Evolutionary conservation across 30 jellyfish, hydroid and myxozoan species (phyloP).

Genomic region (Aurelia aurita complex sp. Pacific): DNA sequence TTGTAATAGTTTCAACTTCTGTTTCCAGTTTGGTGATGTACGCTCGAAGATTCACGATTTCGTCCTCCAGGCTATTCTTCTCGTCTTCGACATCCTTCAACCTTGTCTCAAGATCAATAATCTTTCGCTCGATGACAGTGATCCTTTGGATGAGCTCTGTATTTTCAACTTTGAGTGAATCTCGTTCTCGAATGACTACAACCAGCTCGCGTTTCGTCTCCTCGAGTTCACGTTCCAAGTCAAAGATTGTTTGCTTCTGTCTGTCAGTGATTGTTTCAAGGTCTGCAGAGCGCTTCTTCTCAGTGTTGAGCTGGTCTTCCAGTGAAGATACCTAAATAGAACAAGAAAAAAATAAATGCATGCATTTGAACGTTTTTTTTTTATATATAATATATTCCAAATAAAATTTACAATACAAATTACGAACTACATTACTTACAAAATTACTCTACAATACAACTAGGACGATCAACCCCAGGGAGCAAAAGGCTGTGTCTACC

Average conservation of each 20-base stretch:
- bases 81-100: slow-evolving; percentile 81
- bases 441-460: too few relatives aligned
- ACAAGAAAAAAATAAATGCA: neutral
- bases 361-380: too few relatives aligned
- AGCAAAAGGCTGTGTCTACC: too few relatives aligned
- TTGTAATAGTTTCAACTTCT: slow-evolving; percentile 70
- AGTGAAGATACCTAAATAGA: slow-evolving; percentile 19
- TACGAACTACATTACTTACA: too few relatives aligned
- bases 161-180: slow-evolving; percentile 72
- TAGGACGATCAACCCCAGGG: too few relatives aligned
- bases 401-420: too few relatives aligned
- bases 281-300: slow-evolving; percentile 73
- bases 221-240: slow-evolving; percentile 79
- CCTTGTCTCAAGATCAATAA: slow-evolving; percentile 74
- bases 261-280: slow-evolving; percentile 76
- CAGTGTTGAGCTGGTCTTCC: slow-evolving; percentile 79
- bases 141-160: slow-evolving; percentile 78
- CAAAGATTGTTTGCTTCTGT: slow-evolving; percentile 83
- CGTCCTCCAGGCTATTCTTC: slow-evolving; percentile 84
- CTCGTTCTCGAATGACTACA: slow-evolving; percentile 75
- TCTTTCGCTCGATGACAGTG: slow-evolving; percentile 45
- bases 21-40: slow-evolving; percentile 79
- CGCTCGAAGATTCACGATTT: slow-evolving; percentile 59
- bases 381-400: too few relatives aligned
- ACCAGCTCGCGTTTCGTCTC: slow-evolving; percentile 76